phyloP scores from a whole-genome alignment of 2,888 invertebrate genomes.

The Andrena hattorfiana region DNA sequence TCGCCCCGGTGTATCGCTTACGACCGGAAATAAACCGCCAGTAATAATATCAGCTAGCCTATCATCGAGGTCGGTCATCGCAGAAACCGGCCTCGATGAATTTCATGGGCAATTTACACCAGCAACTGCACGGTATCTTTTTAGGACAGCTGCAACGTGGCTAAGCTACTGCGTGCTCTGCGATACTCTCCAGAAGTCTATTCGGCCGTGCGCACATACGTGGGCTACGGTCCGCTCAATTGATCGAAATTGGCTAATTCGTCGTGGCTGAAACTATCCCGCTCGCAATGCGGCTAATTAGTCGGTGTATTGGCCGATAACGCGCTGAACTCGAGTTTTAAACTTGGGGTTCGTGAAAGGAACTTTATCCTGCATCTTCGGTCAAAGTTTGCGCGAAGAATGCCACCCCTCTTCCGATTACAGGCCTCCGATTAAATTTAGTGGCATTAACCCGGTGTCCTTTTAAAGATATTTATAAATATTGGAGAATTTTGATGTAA shows the following conservation, averaged over 20 bases:
- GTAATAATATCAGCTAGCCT: slow-evolving; percentile 21
- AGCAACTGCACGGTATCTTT: slow-evolving; percentile 31
- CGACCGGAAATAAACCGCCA: slow-evolving; percentile 34
- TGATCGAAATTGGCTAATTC: slow-evolving; percentile 73
- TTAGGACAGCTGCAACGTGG: slow-evolving; percentile 42
- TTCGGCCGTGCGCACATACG: slow-evolving; percentile 26
- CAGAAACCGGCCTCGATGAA: slow-evolving; percentile 12
- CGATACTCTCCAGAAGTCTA: slow-evolving; percentile 20
- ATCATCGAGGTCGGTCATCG: slow-evolving; percentile 22
- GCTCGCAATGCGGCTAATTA: slow-evolving; percentile 59
- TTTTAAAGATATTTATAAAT: no score
- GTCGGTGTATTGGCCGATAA: slow-evolving; percentile 43
- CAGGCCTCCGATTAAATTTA: no score
- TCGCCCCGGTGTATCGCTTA: slow-evolving; percentile 3
- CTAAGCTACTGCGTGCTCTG: neutral
- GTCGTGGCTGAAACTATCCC: slow-evolving; percentile 54
- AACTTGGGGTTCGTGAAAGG: no score
- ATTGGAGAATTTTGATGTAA: neutral
- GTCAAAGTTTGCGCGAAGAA: no score
- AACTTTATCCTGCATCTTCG: no score
- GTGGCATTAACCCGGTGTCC: no score
- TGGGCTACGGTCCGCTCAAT: slow-evolving; percentile 58
- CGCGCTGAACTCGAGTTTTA: neutral
- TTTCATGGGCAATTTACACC: slow-evolving; percentile 54
- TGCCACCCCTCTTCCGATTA: no score